Evolutionary conservation across 2,113 vertebrate genomes (phyloP).

Genomic region (Poeciliopsis occidentalis): DNA sequence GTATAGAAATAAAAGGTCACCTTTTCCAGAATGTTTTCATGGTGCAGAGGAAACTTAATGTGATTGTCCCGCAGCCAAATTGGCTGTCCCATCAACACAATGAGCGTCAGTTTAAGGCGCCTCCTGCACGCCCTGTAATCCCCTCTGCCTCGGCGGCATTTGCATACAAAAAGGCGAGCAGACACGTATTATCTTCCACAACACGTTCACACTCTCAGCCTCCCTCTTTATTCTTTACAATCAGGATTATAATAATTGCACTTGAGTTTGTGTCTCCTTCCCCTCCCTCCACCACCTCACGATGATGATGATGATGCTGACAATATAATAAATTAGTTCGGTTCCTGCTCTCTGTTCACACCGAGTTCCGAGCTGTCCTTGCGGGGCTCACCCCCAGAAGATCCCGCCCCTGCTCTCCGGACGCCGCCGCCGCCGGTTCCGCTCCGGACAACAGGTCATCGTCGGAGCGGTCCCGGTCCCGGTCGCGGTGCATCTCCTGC

Average conservation of each 20-base stretch:
- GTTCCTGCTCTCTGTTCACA: constrained; percentile 56
- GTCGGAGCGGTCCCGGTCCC: constrained; percentile 75
- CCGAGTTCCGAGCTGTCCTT: constrained; percentile 76
- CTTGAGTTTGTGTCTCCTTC: constrained; percentile 62
- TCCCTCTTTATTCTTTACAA: constrained; percentile 60
- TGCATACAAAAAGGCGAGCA: constrained; percentile 66
- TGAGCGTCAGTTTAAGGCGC: constrained; percentile 36
- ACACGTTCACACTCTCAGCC: constrained; percentile 51
- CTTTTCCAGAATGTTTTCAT: constrained; percentile 45
- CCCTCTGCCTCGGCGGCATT: constrained; percentile 48
- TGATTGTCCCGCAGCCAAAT: constrained; percentile 65
- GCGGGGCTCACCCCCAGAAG: constrained; percentile 51
- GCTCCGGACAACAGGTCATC: constrained; percentile 62
- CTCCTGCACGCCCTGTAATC: constrained; percentile 49
- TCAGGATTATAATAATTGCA: constrained; percentile 73
- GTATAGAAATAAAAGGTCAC: constrained; percentile 5
- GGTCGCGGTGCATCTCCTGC: constrained; percentile 81
- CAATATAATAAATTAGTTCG: constrained; percentile 27
- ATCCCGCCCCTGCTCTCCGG: constrained; percentile 58
- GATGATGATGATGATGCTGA: constrained; percentile 2
- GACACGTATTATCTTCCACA: constrained; percentile 47
- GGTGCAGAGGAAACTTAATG: constrained; percentile 59
- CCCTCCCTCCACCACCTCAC: constrained; percentile 49
- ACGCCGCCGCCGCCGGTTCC: constrained; percentile 30
- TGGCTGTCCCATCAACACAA: constrained; percentile 45